Conservation (phyloP, 2,113 vertebrate species). For the Osmerus eperlanus region DNA sequence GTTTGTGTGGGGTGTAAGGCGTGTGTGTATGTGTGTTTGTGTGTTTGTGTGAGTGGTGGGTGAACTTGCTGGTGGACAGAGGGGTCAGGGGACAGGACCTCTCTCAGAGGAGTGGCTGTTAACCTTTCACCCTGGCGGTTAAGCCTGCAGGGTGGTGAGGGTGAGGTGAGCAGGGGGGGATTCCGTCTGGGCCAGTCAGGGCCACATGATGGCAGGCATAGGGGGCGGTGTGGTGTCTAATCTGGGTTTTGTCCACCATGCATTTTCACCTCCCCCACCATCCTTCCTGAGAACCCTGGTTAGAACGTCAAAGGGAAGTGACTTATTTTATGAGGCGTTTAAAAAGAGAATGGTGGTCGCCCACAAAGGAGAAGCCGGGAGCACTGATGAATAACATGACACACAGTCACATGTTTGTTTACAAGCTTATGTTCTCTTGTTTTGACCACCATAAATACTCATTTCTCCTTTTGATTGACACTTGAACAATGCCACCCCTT, state of each 20-base stretch:
- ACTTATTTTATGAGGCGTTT: slow-evolving; percentile 74
- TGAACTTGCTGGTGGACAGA: slow-evolving; percentile 52
- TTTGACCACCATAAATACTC: slow-evolving; percentile 54
- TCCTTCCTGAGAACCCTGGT: slow-evolving; percentile 61
- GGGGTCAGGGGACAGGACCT: slow-evolving; percentile 77
- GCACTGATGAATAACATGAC: slow-evolving; percentile 52
- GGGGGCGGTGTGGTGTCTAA: slow-evolving; percentile 62
- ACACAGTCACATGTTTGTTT: slow-evolving; percentile 65
- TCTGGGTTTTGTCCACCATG: slow-evolving; percentile 72
- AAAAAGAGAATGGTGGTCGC: slow-evolving; percentile 58
- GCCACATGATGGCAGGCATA: slow-evolving; percentile 59
- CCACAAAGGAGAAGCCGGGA: slow-evolving; percentile 50
- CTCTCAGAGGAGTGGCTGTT: slow-evolving; percentile 74
- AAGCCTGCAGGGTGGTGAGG: slow-evolving; percentile 66
- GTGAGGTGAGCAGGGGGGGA: slow-evolving; percentile 27
- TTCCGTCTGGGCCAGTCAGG: slow-evolving; percentile 58
- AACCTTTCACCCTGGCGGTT: slow-evolving; percentile 70
- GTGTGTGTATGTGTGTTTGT: neutral
- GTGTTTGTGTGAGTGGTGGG: slow-evolving; percentile 53
- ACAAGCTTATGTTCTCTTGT: slow-evolving; percentile 58
- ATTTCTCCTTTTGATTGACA: slow-evolving; percentile 43
- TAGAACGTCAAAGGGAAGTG: slow-evolving; percentile 70
- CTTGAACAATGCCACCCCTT: slow-evolving; percentile 36
- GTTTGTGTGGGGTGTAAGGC: neutral
- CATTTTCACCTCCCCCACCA: slow-evolving; percentile 59